Percentiles rank a stretch among this genome's conserved stretches.
Conservation (phyloP, 2,797 vertebrate genomes). For the Pangasius larnaudii region DNA sequence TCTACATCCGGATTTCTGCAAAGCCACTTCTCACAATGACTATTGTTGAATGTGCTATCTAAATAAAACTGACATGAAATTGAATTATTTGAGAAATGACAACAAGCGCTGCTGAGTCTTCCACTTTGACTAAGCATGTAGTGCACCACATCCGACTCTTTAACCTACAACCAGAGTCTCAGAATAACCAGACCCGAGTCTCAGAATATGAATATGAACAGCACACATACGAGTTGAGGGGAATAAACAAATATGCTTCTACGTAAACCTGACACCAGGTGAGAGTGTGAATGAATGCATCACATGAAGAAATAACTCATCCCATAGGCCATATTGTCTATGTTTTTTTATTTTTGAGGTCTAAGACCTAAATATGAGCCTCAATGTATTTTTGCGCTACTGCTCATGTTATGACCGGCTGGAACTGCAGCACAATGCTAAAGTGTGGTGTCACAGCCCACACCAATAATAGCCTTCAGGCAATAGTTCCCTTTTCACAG, state of each 20-base stretch:
- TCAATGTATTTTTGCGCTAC: conserved; percentile 13
- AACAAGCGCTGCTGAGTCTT: background rate
- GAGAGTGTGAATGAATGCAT: background rate
- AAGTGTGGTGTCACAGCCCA: conserved; percentile 26
- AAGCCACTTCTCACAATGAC: background rate
- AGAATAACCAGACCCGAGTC: background rate
- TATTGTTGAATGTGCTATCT: background rate
- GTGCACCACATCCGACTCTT: background rate
- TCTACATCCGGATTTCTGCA: too few species aligned
- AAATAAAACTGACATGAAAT: background rate
- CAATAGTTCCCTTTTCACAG: conserved; percentile 31
- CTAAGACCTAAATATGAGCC: background rate
- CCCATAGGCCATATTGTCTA: background rate
- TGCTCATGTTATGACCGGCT: background rate
- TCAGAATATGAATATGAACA: background rate
- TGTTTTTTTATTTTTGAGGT: background rate
- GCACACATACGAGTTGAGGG: too few species aligned
- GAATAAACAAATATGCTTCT: background rate
- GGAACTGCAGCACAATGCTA: conserved; percentile 50
- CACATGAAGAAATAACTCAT: background rate
- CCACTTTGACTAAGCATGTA: background rate
- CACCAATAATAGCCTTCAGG: conserved; percentile 17
- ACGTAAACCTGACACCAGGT: background rate
- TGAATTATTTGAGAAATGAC: background rate
- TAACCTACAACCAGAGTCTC: too few species aligned